Evolutionary conservation across 2,888 invertebrate genomes (phyloP).

Genomic region (Drosophila colorata): DNA sequence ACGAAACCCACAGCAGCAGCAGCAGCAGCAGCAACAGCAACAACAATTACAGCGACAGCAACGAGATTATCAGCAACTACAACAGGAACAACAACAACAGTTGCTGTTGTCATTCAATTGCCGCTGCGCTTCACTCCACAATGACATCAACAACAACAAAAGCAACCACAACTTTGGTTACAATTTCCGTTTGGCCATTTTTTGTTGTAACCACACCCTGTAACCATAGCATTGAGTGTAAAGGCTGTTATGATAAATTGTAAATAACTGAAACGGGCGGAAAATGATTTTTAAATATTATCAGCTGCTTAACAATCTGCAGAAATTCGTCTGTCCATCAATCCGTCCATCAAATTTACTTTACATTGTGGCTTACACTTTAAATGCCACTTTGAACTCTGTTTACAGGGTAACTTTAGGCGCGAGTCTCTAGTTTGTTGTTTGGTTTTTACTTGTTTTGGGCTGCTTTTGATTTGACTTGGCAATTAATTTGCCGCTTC

Average conservation of each 20-base stretch:
- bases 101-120: slow-evolving; percentile 50
- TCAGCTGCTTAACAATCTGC: too few relatives aligned
- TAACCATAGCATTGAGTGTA: not conserved
- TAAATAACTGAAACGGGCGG: too few relatives aligned
- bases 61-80: too few relatives aligned
- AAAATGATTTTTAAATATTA: too few relatives aligned
- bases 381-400: not conserved
- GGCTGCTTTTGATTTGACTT: slow-evolving; percentile 28
- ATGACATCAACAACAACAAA: slow-evolving; percentile 32
- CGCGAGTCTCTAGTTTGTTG: not conserved
- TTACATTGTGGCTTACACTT: not conserved
- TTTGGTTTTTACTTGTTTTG: slow-evolving; percentile 4
- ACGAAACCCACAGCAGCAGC: slow-evolving; percentile 23
- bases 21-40: slow-evolving; percentile 12
- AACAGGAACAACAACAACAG: slow-evolving; percentile 25
- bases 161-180: slow-evolving; percentile 32
- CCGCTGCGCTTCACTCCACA: slow-evolving; percentile 47
- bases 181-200: slow-evolving; percentile 45
- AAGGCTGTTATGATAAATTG: too few relatives aligned
- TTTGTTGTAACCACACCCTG: slow-evolving; percentile 12
- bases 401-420: slow-evolving; percentile 8
- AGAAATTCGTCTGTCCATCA: too few relatives aligned
- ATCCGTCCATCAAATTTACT: not conserved
- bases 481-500: slow-evolving; percentile 47
- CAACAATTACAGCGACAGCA: slow-evolving; percentile 21